phyloP scores from a whole-genome alignment of 1,140 invertebrate species.

The Akabosia matsudoensis region DNA sequence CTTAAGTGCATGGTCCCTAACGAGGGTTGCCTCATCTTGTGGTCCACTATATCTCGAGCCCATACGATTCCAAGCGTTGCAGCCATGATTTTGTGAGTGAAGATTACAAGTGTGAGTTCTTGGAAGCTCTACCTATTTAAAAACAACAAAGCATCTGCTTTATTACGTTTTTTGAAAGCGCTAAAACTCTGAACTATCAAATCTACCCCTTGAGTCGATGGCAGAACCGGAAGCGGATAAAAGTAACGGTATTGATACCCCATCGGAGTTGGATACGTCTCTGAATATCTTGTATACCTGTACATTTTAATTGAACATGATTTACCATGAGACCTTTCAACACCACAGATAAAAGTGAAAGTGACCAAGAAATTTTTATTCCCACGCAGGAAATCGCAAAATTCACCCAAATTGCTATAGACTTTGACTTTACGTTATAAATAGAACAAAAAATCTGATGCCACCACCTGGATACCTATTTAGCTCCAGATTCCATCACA shows the following conservation, averaged over 20 bases:
- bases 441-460: too few relatives aligned
- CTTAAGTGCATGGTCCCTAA: constrained; percentile 39
- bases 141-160: background rate
- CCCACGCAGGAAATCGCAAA: too few relatives aligned
- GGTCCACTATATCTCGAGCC: constrained; percentile 21
- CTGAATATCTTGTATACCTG: constrained; percentile 35
- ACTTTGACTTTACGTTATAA: too few relatives aligned
- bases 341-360: too few relatives aligned
- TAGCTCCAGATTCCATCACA: too few relatives aligned
- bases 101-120: constrained; percentile 38
- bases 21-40: constrained; percentile 10
- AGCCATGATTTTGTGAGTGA: constrained; percentile 33
- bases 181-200: background rate
- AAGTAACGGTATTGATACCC: constrained; percentile 42
- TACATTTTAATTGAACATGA: constrained; percentile 7
- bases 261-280: constrained; percentile 39
- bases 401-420: too few relatives aligned
- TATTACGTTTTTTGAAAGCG: background rate
- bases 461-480: too few relatives aligned
- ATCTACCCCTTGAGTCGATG: constrained; percentile 29
- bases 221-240: constrained; percentile 39
- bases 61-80: constrained; percentile 38
- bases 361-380: too few relatives aligned
- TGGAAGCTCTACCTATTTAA: constrained; percentile 17
- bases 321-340: too few relatives aligned